These are phyloP conservation scores for Drymodes brunneopygia DNA, from an alignment of 2,113 vertebrate species.

Conservation along the genomic window DNA sequence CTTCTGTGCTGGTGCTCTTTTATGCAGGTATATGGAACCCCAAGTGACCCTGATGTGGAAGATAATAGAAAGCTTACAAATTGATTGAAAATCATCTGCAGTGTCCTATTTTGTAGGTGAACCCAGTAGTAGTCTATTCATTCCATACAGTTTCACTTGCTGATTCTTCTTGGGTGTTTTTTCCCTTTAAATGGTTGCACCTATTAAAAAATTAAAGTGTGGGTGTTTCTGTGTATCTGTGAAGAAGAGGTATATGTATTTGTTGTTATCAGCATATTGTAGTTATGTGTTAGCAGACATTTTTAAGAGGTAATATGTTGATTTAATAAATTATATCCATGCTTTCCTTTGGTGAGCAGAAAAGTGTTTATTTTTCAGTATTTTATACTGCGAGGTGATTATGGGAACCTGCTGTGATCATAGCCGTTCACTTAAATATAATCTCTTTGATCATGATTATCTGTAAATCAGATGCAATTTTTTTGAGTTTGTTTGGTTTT, in stretches of 20 bases:
- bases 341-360: neutral
- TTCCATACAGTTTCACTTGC: neutral
- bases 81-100: neutral
- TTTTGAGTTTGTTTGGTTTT: neutral
- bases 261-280: neutral
- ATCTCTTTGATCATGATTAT: conserved; percentile 21
- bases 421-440: neutral
- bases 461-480: conserved; percentile 1
- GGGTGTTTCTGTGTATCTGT: neutral
- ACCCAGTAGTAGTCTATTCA: neutral
- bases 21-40: neutral
- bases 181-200: neutral
- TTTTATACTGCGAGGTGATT: neutral
- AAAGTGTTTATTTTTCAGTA: conserved; percentile 23
- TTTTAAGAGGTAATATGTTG: neutral
- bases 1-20: neutral
- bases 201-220: neutral
- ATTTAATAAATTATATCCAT: neutral
- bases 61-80: neutral
- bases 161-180: neutral
- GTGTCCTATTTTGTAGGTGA: neutral
- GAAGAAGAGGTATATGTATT: neutral
- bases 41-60: neutral
- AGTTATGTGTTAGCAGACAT: neutral
- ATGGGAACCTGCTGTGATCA: conserved; percentile 19